phyloP scores from a whole-genome alignment of 1,140 invertebrate species.

The Drosophila sechellia region DNA sequence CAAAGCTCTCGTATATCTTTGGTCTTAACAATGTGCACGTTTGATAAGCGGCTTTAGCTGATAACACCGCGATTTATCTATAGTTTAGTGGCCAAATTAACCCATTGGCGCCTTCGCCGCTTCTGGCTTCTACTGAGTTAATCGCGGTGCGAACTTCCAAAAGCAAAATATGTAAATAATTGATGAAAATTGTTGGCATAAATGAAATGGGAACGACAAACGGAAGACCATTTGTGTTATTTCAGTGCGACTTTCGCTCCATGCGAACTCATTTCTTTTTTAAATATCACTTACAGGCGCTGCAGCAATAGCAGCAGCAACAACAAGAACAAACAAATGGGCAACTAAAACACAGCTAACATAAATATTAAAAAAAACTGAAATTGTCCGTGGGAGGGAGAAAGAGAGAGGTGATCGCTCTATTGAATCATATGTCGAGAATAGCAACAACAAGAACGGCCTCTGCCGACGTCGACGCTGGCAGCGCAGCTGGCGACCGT shows the following conservation, averaged over 20 bases:
- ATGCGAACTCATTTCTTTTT: constrained; percentile 40
- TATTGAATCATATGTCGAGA: constrained; percentile 84
- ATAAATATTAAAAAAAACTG: constrained; percentile 65
- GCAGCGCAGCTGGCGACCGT: constrained; percentile 51
- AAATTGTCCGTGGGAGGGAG: constrained; percentile 39
- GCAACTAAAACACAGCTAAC: constrained; percentile 31
- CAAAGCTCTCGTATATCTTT: constrained; percentile 35
- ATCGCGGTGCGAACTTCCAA: constrained; percentile 23
- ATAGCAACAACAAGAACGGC: constrained; percentile 81
- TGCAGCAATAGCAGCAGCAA: constrained; percentile 24
- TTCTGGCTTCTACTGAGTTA: constrained; percentile 17
- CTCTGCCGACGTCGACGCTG: constrained; percentile 38
- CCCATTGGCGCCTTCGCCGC: constrained; percentile 14
- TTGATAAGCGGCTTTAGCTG: constrained; percentile 64
- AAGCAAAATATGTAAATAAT: constrained; percentile 32
- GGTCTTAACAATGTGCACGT: constrained; percentile 58
- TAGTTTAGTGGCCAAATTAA: constrained; percentile 53
- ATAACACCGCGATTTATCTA: constrained; percentile 74
- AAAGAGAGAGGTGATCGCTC: constrained; percentile 52
- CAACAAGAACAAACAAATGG: background rate
- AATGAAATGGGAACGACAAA: constrained; percentile 49
- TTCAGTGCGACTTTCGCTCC: constrained; percentile 43
- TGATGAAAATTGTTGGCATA: constrained; percentile 53
- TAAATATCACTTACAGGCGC: constrained; percentile 61
- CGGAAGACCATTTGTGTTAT: constrained; percentile 41